Percentiles rank a stretch among this genome's conserved stretches.
Evolutionary conservation across 2,113 vertebrate genomes (phyloP).

Genomic region (Solenodon paradoxus): DNA sequence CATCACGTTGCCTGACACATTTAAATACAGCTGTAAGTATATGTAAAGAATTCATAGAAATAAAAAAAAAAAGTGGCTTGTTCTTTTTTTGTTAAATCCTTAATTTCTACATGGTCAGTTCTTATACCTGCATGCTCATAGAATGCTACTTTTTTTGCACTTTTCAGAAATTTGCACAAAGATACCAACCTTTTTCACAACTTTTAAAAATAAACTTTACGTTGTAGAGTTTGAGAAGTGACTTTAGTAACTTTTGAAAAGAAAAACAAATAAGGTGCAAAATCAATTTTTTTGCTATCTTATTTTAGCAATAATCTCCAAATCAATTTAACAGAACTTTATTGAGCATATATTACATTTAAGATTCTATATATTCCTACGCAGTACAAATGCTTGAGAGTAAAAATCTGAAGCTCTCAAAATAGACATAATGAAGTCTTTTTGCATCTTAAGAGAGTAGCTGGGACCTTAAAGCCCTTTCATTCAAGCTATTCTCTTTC

Average conservation of each 20-base stretch:
- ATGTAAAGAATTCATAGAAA: background rate
- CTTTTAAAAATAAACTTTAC: background rate
- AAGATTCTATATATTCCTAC: background rate
- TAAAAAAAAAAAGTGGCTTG: background rate
- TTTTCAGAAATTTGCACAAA: background rate
- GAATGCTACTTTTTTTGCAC: background rate
- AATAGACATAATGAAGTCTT: background rate
- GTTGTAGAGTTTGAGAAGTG: background rate
- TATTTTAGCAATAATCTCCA: background rate
- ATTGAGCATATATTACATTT: background rate
- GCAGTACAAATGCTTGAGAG: background rate
- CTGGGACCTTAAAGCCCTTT: background rate
- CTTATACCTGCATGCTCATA: background rate
- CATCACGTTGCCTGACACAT: background rate
- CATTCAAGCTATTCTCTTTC: background rate
- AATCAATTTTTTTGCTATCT: background rate
- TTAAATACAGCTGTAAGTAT: background rate
- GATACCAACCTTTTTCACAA: background rate
- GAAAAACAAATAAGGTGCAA: background rate
- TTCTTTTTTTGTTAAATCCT: background rate
- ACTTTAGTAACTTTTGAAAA: background rate
- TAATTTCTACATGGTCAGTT: background rate
- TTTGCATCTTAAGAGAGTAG: background rate
- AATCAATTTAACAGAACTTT: background rate
- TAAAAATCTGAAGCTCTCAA: background rate